phyloP scores from a whole-genome alignment of 2,888 invertebrate genomes.

The Drosophila nr. perissopoda region DNA sequence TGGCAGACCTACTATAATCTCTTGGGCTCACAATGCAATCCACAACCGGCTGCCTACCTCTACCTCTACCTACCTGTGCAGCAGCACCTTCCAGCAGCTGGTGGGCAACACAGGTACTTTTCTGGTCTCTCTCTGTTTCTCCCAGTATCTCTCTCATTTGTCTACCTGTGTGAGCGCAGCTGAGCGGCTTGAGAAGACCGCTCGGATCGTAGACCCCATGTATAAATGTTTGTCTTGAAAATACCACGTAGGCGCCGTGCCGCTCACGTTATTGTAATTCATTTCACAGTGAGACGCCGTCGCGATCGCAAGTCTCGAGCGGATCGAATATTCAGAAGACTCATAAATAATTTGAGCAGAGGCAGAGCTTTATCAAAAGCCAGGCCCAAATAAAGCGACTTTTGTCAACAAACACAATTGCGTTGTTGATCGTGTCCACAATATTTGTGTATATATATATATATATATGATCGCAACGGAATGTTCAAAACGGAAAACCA shows the following conservation, averaged over 20 bases:
- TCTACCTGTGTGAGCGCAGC: conserved; percentile 33
- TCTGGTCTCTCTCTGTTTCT: not conserved
- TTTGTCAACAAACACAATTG: conserved; percentile 22
- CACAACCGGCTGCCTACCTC: conserved; percentile 31
- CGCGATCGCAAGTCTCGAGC: conserved; percentile 74
- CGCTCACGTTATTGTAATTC: conserved; percentile 58
- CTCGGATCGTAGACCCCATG: conserved; percentile 6
- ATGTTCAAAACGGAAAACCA: conserved; percentile 57
- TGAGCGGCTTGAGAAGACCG: conserved; percentile 33
- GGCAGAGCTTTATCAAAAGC: conserved; percentile 20
- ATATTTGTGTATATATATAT: conserved; percentile 2
- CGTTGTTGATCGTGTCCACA: conserved; percentile 10
- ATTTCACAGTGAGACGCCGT: conserved; percentile 80
- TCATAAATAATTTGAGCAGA: conserved; percentile 21
- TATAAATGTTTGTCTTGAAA: conserved; percentile 17
- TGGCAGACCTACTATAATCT: conserved; percentile 1
- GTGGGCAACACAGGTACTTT: conserved; percentile 56
- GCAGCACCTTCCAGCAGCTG: conserved; percentile 43
- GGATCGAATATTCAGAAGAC: conserved; percentile 34
- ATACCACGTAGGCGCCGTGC: conserved; percentile 65
- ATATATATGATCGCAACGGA: conserved; percentile 18
- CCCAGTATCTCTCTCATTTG: not conserved
- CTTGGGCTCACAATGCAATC: conserved; percentile 34
- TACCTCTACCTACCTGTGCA: conserved; percentile 31
- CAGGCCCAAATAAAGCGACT: conserved; percentile 31